Evolutionary conservation across 1,140 invertebrate species (phyloP).

Genomic region (Pogonognathellus flavescens): DNA sequence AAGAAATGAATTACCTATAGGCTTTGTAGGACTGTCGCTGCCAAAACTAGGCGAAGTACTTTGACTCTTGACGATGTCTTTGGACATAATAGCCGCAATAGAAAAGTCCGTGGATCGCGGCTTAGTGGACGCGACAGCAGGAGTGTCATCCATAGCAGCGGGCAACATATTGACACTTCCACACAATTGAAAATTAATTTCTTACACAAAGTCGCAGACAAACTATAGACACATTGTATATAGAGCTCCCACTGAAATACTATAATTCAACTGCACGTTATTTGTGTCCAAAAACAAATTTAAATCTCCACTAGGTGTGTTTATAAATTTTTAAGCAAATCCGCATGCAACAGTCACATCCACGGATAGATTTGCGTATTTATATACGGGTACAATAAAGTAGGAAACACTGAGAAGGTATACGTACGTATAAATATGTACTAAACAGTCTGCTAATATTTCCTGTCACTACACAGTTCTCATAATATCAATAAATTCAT

Average conservation of each 20-base stretch:
- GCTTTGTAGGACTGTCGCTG: slow-evolving; percentile 64
- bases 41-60: slow-evolving; percentile 64
- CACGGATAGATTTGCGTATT: too few relatives aligned
- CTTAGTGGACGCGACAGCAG: slow-evolving; percentile 66
- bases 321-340: neutral
- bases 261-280: neutral
- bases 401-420: neutral
- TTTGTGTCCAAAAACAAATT: neutral
- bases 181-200: neutral
- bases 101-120: slow-evolving; percentile 85
- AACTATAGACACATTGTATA: neutral
- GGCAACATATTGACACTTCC: slow-evolving; percentile 67
- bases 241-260: neutral
- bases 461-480: neutral
- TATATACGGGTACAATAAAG: neutral
- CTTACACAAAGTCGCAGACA: neutral
- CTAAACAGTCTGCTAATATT: neutral
- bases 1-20: slow-evolving; percentile 56
- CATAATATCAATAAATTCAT: slow-evolving; percentile 41
- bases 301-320: neutral
- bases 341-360: neutral
- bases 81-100: slow-evolving; percentile 92
- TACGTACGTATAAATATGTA: neutral
- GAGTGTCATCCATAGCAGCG: slow-evolving; percentile 68
- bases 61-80: slow-evolving; percentile 64